These are phyloP conservation scores for Holacanthus passer DNA, from an alignment of 2,113 vertebrate genomes.

Conservation along the genomic window DNA sequence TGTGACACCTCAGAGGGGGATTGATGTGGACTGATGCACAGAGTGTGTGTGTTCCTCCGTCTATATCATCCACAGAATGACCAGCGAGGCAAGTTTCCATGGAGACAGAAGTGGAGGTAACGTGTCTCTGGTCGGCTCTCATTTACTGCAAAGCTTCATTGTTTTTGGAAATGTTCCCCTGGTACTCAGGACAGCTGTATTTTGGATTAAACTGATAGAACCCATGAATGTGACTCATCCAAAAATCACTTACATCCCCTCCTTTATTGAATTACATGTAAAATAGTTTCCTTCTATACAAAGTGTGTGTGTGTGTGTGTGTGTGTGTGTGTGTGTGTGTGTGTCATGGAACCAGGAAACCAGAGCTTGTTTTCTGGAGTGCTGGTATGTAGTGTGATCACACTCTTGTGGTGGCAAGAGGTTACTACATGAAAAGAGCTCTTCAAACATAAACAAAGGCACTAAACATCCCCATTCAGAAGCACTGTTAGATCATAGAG, in stretches of 20 bases:
- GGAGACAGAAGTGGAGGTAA: conserved; percentile 81
- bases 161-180: conserved; percentile 43
- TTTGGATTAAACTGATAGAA: conserved; percentile 26
- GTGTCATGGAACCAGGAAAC: conserved; percentile 23
- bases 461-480: neutral
- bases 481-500: neutral
- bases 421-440: conserved; percentile 52
- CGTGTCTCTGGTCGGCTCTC: conserved; percentile 69
- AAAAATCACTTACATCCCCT: conserved; percentile 23
- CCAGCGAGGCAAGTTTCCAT: conserved; percentile 83
- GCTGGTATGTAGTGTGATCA: conserved; percentile 47
- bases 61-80: conserved; percentile 76
- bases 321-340: conserved; percentile 36
- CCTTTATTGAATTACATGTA: conserved; percentile 37
- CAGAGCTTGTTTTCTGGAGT: neutral
- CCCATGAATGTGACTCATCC: neutral
- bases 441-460: neutral
- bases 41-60: conserved; percentile 41
- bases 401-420: conserved; percentile 63
- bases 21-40: conserved; percentile 57
- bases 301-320: conserved; percentile 31
- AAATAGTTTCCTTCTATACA: conserved; percentile 56
- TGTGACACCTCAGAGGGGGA: conserved; percentile 19
- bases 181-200: conserved; percentile 21
- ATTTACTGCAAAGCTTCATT: conserved; percentile 72